phyloP scores from a whole-genome alignment of 1,140 invertebrate genomes.

The Stenopsyche tienmushanensis region DNA sequence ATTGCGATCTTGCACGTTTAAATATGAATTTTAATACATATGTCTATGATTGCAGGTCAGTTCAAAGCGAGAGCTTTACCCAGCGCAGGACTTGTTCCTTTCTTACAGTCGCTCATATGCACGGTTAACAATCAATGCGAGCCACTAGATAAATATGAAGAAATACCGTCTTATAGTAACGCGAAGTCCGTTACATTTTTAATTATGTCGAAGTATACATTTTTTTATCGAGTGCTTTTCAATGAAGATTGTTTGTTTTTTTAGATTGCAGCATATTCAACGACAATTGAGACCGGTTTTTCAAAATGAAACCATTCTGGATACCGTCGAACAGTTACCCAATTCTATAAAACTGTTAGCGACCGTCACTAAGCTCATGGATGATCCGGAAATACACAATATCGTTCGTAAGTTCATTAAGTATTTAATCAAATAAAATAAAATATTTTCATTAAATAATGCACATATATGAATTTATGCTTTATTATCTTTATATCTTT shows the following conservation, averaged over 20 bases:
- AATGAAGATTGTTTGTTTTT: neutral
- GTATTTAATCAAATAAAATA: conserved; percentile 12
- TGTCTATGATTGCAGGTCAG: conserved; percentile 49
- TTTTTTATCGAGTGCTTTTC: neutral
- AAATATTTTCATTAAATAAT: conserved; percentile 10
- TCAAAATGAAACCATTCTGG: conserved; percentile 46
- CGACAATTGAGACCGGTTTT: conserved; percentile 45
- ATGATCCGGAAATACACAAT: conserved; percentile 59
- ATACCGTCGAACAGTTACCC: conserved; percentile 57
- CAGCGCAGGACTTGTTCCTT: conserved; percentile 59
- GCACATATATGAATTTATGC: conserved; percentile 11
- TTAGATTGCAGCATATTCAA: neutral
- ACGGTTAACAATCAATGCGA: conserved; percentile 64
- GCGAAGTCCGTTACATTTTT: conserved; percentile 55
- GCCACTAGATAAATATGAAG: conserved; percentile 57
- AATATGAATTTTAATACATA: neutral
- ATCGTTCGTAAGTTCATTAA: conserved; percentile 54
- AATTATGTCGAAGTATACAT: neutral
- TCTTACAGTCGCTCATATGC: conserved; percentile 67
- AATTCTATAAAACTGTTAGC: conserved; percentile 60
- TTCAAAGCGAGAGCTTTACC: conserved; percentile 64
- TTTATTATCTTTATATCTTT: conserved; percentile 36
- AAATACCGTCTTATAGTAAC: conserved; percentile 61
- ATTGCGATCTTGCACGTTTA: neutral
- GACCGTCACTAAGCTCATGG: conserved; percentile 60